Base-by-base conservation (phyloP, 1,140 invertebrate species). In the Leptinotarsa defecta region DNA sequence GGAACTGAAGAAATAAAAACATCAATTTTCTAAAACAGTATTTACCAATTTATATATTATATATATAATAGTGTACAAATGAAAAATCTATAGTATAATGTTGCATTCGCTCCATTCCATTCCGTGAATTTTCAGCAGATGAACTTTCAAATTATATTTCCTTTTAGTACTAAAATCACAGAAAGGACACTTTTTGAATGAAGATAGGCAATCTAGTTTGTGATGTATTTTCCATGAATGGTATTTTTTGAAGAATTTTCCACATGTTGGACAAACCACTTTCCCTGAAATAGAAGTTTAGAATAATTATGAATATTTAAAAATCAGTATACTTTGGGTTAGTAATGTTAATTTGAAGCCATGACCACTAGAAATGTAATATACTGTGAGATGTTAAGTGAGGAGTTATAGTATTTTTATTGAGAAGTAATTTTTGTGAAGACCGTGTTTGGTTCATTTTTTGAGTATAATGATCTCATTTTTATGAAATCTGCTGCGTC, bases 131-230 rank as follows among this genome's bases (percentile, higher is more conserved):
- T 71, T 71, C 61, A 15, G 20, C 2, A 65, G 5, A 61, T 78
- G 76, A 63, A 68, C 48, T 73, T 75, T 75, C 15, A 78, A 74
- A 64, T 76, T 78, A 63, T 78, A 73, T 67, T 74, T 73, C 24
- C 77, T 20, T 67, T 78, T 78, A 19, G 69, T 73, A 15, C 64
- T 69, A 74, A 76, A 74, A 76, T 88, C 80, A 78, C 88, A 78
- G 68, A 87, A 85, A 6, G 86, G 86, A 79, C 87, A 87, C 34
- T 84, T 82, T 71, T 87, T 78, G 13, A 61, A 71, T 62, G 52
- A 24, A 17, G 69, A 68, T 57, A 78, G 71, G 74, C 81, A 82
- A 67, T 81, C 81, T 19, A 80, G 65, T 4, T 78, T 80, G 4
- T 68, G 71, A 72, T 82, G 81, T 19, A 77, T 75, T 48, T 79